Conservation (phyloP, 2,888 invertebrate species). For the Diplolepis rosae region DNA sequence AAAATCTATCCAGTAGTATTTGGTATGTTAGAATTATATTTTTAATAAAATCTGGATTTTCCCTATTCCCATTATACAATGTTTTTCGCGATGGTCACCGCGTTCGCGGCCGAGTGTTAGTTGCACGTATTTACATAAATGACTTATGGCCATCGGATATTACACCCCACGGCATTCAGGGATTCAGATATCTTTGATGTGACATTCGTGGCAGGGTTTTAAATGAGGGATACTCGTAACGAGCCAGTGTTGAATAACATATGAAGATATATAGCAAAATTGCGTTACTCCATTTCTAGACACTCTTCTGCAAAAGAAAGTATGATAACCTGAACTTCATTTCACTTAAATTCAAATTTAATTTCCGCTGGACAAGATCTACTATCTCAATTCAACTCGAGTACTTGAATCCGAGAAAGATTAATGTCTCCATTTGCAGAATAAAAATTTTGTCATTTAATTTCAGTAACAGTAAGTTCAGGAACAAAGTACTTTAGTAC, state of each 20-base stretch:
- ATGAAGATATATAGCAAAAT: conserved; percentile 24
- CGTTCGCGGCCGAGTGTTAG: not conserved
- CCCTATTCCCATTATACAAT: too few relatives aligned
- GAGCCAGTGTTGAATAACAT: conserved; percentile 57
- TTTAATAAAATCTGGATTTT: too few relatives aligned
- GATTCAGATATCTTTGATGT: conserved; percentile 63
- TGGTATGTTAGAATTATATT: too few relatives aligned
- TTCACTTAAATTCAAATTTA: not conserved
- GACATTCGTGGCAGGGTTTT: conserved; percentile 55
- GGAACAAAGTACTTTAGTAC: too few relatives aligned
- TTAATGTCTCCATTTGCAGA: not conserved
- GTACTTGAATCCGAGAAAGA: not conserved
- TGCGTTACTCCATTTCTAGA: conserved; percentile 17
- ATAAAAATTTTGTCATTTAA: too few relatives aligned
- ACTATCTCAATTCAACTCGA: not conserved
- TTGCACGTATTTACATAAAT: conserved; percentile 62
- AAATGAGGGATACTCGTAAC: conserved; percentile 56
- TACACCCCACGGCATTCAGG: conserved; percentile 41
- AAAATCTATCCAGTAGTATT: too few relatives aligned
- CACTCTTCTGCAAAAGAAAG: conserved; percentile 12
- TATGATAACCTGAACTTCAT: not conserved
- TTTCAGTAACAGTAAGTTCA: too few relatives aligned
- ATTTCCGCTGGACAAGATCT: not conserved
- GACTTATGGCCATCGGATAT: conserved; percentile 65
- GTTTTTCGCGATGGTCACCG: conserved; percentile 9